A percentile compares a stretch with the other conserved stretches of the same genome.
Conservation (phyloP, 2,888 invertebrate species). For the Scaptodrosophila latifasciaeformis region DNA sequence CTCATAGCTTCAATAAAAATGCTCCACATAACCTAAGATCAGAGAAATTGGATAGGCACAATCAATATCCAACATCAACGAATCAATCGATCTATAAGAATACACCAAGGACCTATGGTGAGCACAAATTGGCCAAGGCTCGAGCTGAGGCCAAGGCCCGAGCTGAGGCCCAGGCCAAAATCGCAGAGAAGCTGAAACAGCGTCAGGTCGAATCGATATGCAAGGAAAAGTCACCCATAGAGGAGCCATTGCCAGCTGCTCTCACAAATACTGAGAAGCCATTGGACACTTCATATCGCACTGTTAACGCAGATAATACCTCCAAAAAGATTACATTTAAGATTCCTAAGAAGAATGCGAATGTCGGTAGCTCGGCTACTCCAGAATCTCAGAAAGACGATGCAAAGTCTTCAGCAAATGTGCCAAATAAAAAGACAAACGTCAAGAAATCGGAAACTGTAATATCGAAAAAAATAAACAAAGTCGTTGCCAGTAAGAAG, state of each 20-base stretch:
- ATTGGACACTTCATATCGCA: conserved; percentile 70
- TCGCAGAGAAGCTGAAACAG: conserved; percentile 1
- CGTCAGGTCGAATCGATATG: neutral
- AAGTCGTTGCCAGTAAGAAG: too few relatives aligned
- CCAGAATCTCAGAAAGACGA: too few relatives aligned
- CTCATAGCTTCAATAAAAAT: neutral
- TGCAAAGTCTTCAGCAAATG: too few relatives aligned
- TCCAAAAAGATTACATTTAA: conserved; percentile 59
- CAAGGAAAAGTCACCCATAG: neutral
- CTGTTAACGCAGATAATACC: conserved; percentile 25
- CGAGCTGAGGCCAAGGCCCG: conserved; percentile 38
- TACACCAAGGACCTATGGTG: conserved; percentile 63
- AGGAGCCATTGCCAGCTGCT: neutral
- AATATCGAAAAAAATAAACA: too few relatives aligned
- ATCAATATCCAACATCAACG: too few relatives aligned
- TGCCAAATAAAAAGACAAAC: too few relatives aligned
- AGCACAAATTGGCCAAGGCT: conserved; percentile 62
- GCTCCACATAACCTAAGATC: neutral
- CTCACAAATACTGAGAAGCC: conserved; percentile 11
- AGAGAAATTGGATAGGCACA: neutral
- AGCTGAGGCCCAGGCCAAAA: conserved; percentile 5
- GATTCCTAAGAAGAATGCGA: conserved; percentile 59
- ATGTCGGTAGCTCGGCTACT: too few relatives aligned
- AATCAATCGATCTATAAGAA: too few relatives aligned
- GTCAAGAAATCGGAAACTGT: too few relatives aligned